Evolutionary conservation across 1,140 invertebrate genomes (phyloP).

Genomic region (Pogonus chalceus): DNA sequence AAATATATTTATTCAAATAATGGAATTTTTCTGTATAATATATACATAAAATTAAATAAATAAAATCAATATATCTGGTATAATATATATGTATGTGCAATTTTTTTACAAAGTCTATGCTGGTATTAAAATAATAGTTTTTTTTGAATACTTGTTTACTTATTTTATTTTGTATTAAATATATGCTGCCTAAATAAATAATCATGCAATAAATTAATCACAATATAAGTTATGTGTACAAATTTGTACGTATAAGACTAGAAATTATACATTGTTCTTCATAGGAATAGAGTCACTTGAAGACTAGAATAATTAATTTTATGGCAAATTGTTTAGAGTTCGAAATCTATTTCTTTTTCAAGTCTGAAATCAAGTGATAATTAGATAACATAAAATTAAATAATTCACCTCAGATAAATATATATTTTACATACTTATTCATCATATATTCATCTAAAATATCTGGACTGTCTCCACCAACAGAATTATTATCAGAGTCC

Average conservation of each 20-base stretch:
- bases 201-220: neutral
- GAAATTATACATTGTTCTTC: neutral
- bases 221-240: neutral
- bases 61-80: too few species aligned
- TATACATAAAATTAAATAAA: too few species aligned
- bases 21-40: too few species aligned
- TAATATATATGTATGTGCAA: too few species aligned
- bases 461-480: neutral
- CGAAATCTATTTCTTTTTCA: neutral
- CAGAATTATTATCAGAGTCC: neutral
- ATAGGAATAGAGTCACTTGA: neutral
- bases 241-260: constrained; percentile 5
- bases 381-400: neutral
- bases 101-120: too few species aligned
- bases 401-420: neutral
- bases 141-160: too few species aligned
- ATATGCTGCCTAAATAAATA: too few species aligned
- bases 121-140: too few species aligned
- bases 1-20: too few species aligned
- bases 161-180: too few species aligned
- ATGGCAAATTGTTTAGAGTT: neutral
- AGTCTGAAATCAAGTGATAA: neutral
- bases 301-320: neutral
- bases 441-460: neutral
- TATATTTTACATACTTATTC: neutral